Evolutionary conservation across 2,113 vertebrate species (phyloP), one percentile per base, ranked within the genome.

Genomic region (Nannobrachium achirus): DNA sequence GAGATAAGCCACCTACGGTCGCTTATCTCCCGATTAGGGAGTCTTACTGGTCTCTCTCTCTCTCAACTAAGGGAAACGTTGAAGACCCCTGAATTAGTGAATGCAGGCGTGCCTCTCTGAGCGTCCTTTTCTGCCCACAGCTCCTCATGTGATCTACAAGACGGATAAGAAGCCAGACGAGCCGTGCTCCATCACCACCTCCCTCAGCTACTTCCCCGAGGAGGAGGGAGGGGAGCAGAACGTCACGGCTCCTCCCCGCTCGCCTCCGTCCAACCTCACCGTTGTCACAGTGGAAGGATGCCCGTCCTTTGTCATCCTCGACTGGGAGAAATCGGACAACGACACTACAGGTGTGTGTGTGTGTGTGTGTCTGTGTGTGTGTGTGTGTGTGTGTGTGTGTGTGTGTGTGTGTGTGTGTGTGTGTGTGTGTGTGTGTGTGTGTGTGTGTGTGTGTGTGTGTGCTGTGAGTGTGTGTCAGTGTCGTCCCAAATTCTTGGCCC

Each of bases 281-380:
- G 95, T 99, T 82, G 92, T 99, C 50, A 98, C 97, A 0, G 97
- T 99, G 64, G 98, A 99, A 69, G 98, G 98, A 8, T 99, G 98
- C 68, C 90, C 97, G 0, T 95, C 95, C 1, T 99, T 99, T 0
- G 90, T 99, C 84, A 96, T 99, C 78, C 44, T 99, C 39, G 95
- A 97, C 80, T 99, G 98, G 98, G 86, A 97, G 50, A 94, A 94
- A 69, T 83, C 93, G 11, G 90, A 95, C 68, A 99, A 99, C 41
- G 97, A 98, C 62, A 96, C 96, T 65, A 97, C 90, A 86, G 97
- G 98, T 99, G 85, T 45, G 89, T 19, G 50, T 33, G 25, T 14
- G 53, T 39, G 20, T 39, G 9, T 8, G 11, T 38, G 16, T 16
- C 7, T 16, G n/a, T 16, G 7, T 52, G 7, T 16, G n/a, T 15